Evolutionary conservation across 2,888 invertebrate genomes (phyloP).

Genomic region (Artemia sinica): DNA sequence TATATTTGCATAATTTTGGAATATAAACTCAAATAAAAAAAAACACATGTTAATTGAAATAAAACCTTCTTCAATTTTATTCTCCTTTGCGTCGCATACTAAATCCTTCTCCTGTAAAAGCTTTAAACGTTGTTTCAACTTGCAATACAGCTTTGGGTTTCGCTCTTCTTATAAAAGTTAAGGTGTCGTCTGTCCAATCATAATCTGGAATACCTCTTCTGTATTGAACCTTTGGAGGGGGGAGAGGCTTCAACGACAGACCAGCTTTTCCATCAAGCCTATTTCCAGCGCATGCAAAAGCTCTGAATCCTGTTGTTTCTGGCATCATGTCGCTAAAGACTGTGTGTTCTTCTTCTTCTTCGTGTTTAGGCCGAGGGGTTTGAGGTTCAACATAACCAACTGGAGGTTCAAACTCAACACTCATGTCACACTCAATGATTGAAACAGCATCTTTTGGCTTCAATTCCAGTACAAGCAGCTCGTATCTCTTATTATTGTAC

Average conservation of each 20-base stretch:
- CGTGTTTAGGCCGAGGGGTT: constrained; percentile 36
- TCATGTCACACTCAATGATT: constrained; percentile 9
- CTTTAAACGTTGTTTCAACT: background rate
- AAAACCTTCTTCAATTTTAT: too few species aligned
- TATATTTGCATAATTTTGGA: too few species aligned
- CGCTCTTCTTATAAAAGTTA: constrained; percentile 53
- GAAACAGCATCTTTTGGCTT: too few species aligned
- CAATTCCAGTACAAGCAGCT: too few species aligned
- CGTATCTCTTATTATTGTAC: too few species aligned
- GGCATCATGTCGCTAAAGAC: constrained; percentile 51
- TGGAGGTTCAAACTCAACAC: constrained; percentile 93
- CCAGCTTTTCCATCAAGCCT: constrained; percentile 57
- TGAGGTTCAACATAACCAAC: constrained; percentile 85
- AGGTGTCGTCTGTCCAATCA: constrained; percentile 62
- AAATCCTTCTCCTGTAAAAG: too few species aligned
- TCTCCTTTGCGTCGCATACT: too few species aligned
- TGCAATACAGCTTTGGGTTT: constrained; percentile 3
- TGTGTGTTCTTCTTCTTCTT: constrained; percentile 39
- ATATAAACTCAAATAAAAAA: too few species aligned
- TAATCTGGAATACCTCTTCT: constrained; percentile 84
- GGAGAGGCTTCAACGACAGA: constrained; percentile 15
- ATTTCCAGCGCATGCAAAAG: constrained; percentile 54
- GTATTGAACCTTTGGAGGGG: constrained; percentile 34
- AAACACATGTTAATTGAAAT: too few species aligned
- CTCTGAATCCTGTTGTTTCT: constrained; percentile 46